Percentiles rank a stretch among this genome's conserved stretches.
phyloP scores from a whole-genome alignment of 2,888 invertebrate genomes.

The Leptinotarsa haldemani region DNA sequence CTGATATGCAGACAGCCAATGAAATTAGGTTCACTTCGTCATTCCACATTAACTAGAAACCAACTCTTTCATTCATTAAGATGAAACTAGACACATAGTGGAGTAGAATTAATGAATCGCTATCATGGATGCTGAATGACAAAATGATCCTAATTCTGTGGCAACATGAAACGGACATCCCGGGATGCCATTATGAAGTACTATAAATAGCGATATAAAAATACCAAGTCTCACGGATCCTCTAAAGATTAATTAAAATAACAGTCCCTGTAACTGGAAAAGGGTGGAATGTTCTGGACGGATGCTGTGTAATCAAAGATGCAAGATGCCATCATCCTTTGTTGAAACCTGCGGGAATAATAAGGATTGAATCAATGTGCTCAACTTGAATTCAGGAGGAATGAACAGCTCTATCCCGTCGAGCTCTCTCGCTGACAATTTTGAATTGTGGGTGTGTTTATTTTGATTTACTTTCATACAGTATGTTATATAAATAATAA shows the following conservation, averaged over 20 bases:
- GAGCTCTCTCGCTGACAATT: no score
- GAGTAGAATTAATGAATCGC: not conserved
- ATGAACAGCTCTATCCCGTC: no score
- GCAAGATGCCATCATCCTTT: slow-evolving; percentile 62
- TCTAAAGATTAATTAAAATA: slow-evolving; percentile 31
- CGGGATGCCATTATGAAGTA: not conserved
- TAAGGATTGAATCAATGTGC: not conserved
- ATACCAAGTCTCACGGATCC: slow-evolving; percentile 37
- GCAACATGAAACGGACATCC: not conserved
- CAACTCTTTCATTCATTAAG: not conserved
- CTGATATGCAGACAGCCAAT: not conserved
- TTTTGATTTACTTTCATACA: no score
- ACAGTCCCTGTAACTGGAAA: slow-evolving; percentile 35
- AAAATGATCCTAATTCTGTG: not conserved
- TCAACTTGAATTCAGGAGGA: no score
- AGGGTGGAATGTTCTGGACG: slow-evolving; percentile 34
- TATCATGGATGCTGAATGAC: not conserved
- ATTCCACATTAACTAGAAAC: not conserved
- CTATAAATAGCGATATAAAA: slow-evolving; percentile 38
- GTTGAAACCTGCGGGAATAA: slow-evolving; percentile 44
- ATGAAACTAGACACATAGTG: not conserved
- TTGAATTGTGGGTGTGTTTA: no score
- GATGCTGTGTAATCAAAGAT: slow-evolving; percentile 47
- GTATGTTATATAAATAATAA: no score
- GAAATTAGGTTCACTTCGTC: not conserved